These are phyloP conservation scores for Carassius carassius DNA, from an alignment of 2,113 vertebrate species.

Conservation along the genomic window DNA sequence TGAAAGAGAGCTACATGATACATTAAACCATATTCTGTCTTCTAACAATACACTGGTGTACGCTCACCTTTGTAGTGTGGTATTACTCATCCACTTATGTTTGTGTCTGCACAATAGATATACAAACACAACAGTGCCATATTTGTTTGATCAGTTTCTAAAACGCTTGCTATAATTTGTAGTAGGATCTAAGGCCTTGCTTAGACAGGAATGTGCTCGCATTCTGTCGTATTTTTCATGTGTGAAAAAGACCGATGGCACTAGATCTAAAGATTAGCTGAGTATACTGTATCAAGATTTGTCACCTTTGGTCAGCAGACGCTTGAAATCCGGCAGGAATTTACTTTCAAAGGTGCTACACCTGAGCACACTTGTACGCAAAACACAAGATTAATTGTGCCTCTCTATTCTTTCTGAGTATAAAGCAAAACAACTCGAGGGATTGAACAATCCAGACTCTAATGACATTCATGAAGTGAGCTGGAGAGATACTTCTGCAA, in stretches of 20 bases:
- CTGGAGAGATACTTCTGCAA: not conserved
- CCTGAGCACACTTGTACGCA: constrained; percentile 31
- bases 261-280: constrained; percentile 53
- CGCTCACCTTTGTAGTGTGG: not conserved
- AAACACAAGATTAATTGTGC: constrained; percentile 26
- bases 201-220: constrained; percentile 6
- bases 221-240: constrained; percentile 35
- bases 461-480: not conserved
- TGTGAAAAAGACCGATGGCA: constrained; percentile 51
- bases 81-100: constrained; percentile 24
- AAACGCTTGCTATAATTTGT: constrained; percentile 14
- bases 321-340: constrained; percentile 43
- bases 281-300: constrained; percentile 55
- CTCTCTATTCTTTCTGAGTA: not conserved
- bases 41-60: constrained; percentile 45
- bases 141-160: constrained; percentile 55
- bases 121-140: constrained; percentile 46
- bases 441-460: not conserved
- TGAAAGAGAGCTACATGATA: not conserved
- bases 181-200: not conserved
- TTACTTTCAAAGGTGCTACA: constrained; percentile 26
- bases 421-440: not conserved
- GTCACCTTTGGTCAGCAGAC: constrained; percentile 25
- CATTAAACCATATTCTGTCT: not conserved
- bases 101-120: constrained; percentile 45